Percentiles rank a stretch among this genome's conserved stretches.
These are phyloP conservation scores for Cromileptes altivelis DNA, from an alignment of 2,113 vertebrate genomes.

Conservation along the genomic window DNA sequence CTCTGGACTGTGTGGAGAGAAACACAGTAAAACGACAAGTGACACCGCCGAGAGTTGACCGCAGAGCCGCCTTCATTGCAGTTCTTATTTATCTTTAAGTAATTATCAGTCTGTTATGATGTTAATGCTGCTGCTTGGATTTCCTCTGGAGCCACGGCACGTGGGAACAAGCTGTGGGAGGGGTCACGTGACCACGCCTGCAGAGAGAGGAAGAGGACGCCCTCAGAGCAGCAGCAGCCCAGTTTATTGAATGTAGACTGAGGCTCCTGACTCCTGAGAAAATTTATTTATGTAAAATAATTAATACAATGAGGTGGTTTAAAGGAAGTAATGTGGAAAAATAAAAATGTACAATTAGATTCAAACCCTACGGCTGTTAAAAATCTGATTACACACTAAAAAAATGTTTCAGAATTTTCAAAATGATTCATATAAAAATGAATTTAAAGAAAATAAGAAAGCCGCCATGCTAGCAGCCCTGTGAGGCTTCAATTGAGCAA, in stretches of 20 bases:
- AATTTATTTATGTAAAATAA: neutral
- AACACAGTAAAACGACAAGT: constrained; percentile 19
- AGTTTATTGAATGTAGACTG: no score
- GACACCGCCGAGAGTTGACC: neutral
- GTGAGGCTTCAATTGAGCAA: no score
- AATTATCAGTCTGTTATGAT: neutral
- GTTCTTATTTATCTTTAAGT: constrained; percentile 12
- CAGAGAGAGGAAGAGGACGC: constrained; percentile 12
- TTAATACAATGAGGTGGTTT: neutral
- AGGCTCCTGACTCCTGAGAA: neutral
- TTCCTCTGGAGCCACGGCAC: constrained; percentile 14
- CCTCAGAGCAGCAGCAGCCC: neutral
- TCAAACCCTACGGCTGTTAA: neutral
- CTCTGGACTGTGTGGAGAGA: constrained; percentile 38
- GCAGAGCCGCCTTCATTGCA: neutral
- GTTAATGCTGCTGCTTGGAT: constrained; percentile 8
- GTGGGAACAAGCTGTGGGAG: constrained; percentile 10
- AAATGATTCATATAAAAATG: neutral
- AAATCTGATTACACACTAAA: neutral
- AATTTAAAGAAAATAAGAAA: no score
- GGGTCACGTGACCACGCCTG: constrained; percentile 6
- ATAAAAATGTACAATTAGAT: neutral
- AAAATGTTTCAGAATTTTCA: neutral
- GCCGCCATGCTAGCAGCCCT: no score
- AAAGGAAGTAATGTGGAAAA: neutral